Evolutionary conservation across 2,888 invertebrate genomes (phyloP), one percentile per base, ranked within the genome.

Genomic region (Empis stercorea): DNA sequence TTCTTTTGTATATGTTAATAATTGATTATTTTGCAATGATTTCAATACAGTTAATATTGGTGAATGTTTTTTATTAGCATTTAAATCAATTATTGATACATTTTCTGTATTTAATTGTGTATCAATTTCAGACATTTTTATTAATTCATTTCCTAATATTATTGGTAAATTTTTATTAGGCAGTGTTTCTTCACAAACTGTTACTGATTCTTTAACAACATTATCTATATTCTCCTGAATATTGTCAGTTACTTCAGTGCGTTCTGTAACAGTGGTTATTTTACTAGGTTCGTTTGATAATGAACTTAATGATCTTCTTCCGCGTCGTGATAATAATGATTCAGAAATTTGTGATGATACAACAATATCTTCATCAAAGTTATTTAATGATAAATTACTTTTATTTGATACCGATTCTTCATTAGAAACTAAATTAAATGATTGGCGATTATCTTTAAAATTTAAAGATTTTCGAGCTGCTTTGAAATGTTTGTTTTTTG

Each of bases 291-390:
- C 14, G 5, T 36, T 14, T n/a, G 2, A 11, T 13, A 16, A 10
- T 16, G 38, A 6, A 17, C 17, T 38, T 2, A 17, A 17, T 7
- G 38, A 38, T 38, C 17, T 38, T 17, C 38, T 17, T 38, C 2
- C 11, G 2, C 38, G 38, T 3, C 38, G 38, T 17, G 38, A 10
- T 13, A 38, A 3, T n/a, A 52, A 30, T 3, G 50, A 47, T 37
- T 52, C 50, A 5, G 52, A 50, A 14, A 17, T 39, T 20, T 52
- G 52, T n/a, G 52, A 52, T 3, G 47, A 14, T 16, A 43, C 45
- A 15, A 52, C 42, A 9, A 52, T 16, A 47, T 52, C 52, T 13
- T 50, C 52, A 10, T 14, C 44, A 10, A 44, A 48, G 15, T 45
- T 10, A 27, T 27, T 27, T 27, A 27, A 4, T 27, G 23, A 27